Conservation (phyloP, 2,888 invertebrate genomes). For the Hemaris fuciformis region DNA sequence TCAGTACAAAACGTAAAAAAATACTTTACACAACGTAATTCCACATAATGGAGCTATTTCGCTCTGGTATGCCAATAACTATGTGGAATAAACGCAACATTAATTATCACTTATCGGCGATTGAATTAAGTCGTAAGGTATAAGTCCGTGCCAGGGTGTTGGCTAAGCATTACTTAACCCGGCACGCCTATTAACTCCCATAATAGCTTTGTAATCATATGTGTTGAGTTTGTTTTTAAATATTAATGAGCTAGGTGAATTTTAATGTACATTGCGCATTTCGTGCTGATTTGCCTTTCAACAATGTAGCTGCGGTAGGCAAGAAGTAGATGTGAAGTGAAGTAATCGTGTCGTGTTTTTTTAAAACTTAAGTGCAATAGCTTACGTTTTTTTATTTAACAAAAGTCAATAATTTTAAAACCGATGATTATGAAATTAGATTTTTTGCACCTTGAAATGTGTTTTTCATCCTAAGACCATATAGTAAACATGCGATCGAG, state of each 20-base stretch:
- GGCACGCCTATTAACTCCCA: background rate
- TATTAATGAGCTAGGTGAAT: background rate
- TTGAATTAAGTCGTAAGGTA: constrained; percentile 2
- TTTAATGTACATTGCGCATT: background rate
- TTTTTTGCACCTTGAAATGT: too few species aligned
- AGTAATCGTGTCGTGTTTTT: background rate
- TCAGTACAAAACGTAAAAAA: too few species aligned
- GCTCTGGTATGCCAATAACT: background rate
- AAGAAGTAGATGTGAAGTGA: too few species aligned
- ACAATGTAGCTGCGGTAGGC: background rate
- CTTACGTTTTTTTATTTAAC: too few species aligned
- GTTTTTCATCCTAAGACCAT: too few species aligned
- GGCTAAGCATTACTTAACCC: background rate
- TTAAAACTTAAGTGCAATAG: too few species aligned
- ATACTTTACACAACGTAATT: background rate
- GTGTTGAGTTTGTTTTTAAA: background rate
- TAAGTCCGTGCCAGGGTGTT: constrained; percentile 4
- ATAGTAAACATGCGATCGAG: background rate
- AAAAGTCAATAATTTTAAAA: too few species aligned
- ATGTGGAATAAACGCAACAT: background rate
- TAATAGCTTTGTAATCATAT: background rate
- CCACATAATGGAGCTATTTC: background rate
- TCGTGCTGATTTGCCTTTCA: background rate
- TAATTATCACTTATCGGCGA: background rate
- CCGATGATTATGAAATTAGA: too few species aligned